phyloP scores from a whole-genome alignment of 2,113 vertebrate species.

The Chaetodon trifascialis region DNA sequence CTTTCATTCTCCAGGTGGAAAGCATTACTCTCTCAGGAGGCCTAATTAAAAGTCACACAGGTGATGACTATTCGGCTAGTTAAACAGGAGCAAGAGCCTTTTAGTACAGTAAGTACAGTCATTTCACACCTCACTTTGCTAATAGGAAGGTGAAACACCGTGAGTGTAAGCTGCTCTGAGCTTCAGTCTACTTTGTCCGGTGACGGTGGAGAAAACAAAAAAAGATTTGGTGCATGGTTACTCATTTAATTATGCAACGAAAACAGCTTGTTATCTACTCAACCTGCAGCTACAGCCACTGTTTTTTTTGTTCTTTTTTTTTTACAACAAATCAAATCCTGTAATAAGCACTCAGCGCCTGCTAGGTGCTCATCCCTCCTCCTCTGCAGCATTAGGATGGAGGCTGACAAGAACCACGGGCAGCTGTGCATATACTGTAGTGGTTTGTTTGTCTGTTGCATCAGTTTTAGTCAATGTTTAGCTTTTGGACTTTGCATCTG shows the following conservation, averaged over 20 bases:
- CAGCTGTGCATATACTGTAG: slow-evolving; percentile 42
- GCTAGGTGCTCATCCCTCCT: slow-evolving; percentile 22
- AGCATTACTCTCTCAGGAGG: slow-evolving; percentile 62
- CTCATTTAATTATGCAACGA: slow-evolving; percentile 19
- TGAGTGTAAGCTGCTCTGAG: not conserved
- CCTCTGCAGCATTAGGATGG: slow-evolving; percentile 6
- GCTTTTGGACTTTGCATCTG: slow-evolving; percentile 48
- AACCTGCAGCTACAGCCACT: slow-evolving; percentile 20
- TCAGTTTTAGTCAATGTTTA: slow-evolving; percentile 44
- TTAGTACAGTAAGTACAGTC: slow-evolving; percentile 35
- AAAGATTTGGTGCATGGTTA: not conserved
- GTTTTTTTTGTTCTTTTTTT: not conserved
- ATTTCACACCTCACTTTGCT: slow-evolving; percentile 33
- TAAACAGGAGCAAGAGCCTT: slow-evolving; percentile 59
- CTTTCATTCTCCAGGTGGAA: slow-evolving; percentile 51
- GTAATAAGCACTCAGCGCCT: slow-evolving; percentile 12
- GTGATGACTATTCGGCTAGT: slow-evolving; percentile 63
- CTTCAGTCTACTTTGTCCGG: not conserved
- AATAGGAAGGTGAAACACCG: not conserved
- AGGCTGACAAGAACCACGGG: not conserved
- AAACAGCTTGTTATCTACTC: not conserved
- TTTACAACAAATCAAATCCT: slow-evolving; percentile 32
- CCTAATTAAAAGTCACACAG: slow-evolving; percentile 72
- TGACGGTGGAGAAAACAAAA: not conserved
- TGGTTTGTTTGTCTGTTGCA: slow-evolving; percentile 21